Evolutionary conservation across 2,113 vertebrate genomes (phyloP), one percentile per base, ranked within the genome.

Genomic region (Xyrauchen texanus): DNA sequence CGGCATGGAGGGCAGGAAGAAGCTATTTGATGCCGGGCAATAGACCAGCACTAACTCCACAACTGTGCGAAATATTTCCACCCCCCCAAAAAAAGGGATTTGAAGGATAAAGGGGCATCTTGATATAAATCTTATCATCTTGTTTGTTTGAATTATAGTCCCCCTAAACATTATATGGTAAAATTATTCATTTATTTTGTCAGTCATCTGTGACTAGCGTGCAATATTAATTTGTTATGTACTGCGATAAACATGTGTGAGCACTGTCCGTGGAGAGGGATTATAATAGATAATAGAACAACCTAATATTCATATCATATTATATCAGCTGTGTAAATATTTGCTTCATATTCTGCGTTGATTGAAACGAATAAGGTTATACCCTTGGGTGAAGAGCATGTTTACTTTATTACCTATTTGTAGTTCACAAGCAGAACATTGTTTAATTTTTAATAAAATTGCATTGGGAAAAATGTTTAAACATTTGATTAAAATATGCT

Each of bases 1-100:
- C 15, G 89, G 89, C 10, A 91, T 90, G 90, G 88, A 91, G 67
- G 90, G 90, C 62, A 88, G 90, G 13, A 91, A 91, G 86, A 91
- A 91, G 85, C 80, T 88, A 74, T 91, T 91, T 66, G 69, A 89
- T 55, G 75, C 85, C 16, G 82, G 70, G 42, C 87, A 86, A 58
- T 88, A 68, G 85, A 71, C 8, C 9, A 68, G 68, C 21, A 34
- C 21, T 3, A 34, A 34, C 21, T 34, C 21, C 21, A 34, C 21
- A 57, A 64, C 13, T 45, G 9, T 45, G 9, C 7, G 55, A 65
- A 51, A 61, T 46, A 9, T 65, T 44, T 51, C 46, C 70, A 13
- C n/a, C 21, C n/a, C n/a, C 21, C n/a, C 13, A 47, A 47, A n/a
- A 16, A 12, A 72, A 42, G 60, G 1, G 3, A 34, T 34, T 34